A percentile compares a stretch with the other conserved stretches of the same genome.
phyloP scores from a whole-genome alignment of 2,797 vertebrate genomes.

The Percopsis omiscomaycus region DNA sequence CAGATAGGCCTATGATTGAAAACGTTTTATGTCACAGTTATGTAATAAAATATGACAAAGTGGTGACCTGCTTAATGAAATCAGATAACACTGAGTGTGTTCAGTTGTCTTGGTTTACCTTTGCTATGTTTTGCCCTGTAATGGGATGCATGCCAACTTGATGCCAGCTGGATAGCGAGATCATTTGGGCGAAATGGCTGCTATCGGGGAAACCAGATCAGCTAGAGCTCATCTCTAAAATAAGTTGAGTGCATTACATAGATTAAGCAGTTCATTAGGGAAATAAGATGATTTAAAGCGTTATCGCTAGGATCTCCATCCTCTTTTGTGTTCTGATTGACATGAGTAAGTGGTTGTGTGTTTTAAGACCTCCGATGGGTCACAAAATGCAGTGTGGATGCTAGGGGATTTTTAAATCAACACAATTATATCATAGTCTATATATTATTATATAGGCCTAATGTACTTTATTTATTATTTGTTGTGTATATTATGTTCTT shows the following conservation, averaged over 20 bases:
- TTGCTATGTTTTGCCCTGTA: conserved; percentile 30
- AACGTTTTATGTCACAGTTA: no score
- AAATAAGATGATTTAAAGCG: conserved; percentile 48
- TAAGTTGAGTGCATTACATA: conserved; percentile 50
- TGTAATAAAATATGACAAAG: no score
- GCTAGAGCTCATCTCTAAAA: conserved; percentile 42
- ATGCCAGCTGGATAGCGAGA: conserved; percentile 66
- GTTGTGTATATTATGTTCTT: no score
- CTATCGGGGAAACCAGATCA: conserved; percentile 48
- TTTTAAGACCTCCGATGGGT: no score
- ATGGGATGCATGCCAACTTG: conserved; percentile 50
- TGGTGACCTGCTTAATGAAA: neutral
- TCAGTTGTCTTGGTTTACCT: conserved; percentile 24
- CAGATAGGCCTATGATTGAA: no score
- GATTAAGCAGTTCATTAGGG: conserved; percentile 54
- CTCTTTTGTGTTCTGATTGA: conserved; percentile 15
- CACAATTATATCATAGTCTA: neutral
- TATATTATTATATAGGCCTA: neutral
- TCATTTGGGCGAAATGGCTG: conserved; percentile 22
- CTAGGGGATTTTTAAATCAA: no score
- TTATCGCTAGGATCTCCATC: conserved; percentile 40
- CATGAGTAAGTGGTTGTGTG: no score
- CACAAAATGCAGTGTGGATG: no score
- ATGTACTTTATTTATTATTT: no score
- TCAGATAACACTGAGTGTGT: neutral